Evolutionary conservation across 2,797 vertebrate species (phyloP).

Genomic region (Aeoliscus strigatus): DNA sequence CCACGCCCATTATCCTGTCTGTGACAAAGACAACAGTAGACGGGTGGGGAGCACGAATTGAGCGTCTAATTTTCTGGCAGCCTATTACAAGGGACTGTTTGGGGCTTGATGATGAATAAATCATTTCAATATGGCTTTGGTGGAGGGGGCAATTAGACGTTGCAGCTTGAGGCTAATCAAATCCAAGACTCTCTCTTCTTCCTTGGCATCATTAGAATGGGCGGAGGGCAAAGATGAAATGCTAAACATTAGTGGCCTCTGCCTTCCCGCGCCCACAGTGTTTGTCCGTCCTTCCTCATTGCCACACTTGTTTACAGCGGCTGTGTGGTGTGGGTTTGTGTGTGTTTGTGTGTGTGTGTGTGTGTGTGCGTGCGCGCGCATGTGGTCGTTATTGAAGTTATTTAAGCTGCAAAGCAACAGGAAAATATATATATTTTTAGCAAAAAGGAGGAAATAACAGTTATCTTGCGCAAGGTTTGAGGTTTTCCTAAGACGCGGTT

Average conservation of each 20-base stretch:
- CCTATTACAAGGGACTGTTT: constrained; percentile 59
- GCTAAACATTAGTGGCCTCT: constrained; percentile 54
- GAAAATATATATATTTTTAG: constrained; percentile 11
- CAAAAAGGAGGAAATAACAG: constrained; percentile 1
- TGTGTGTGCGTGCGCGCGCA: too few relatives aligned
- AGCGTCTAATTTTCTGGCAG: constrained; percentile 55
- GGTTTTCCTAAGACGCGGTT: too few relatives aligned
- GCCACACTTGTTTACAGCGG: constrained; percentile 40
- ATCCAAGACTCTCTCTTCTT: constrained; percentile 52
- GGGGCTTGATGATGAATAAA: constrained; percentile 71
- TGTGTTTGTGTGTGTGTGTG: constrained; percentile 6
- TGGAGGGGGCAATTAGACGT: constrained; percentile 68
- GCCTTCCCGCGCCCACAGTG: constrained; percentile 38
- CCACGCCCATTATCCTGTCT: constrained; percentile 53
- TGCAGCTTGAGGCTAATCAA: constrained; percentile 73
- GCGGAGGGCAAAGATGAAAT: constrained; percentile 40
- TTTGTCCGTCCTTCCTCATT: constrained; percentile 14
- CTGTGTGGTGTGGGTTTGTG: constrained; percentile 6
- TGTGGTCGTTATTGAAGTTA: constrained; percentile 14
- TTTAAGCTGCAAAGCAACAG: constrained; percentile 23
- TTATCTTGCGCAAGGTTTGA: too few relatives aligned
- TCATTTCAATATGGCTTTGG: constrained; percentile 74
- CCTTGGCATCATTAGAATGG: constrained; percentile 54
- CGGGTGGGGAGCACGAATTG: constrained; percentile 34
- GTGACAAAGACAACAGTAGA: constrained; percentile 54